A percentile compares a stretch with the other conserved stretches of the same genome.
phyloP scores from a whole-genome alignment of 2,113 vertebrate species.

The Anolis sagrei region DNA sequence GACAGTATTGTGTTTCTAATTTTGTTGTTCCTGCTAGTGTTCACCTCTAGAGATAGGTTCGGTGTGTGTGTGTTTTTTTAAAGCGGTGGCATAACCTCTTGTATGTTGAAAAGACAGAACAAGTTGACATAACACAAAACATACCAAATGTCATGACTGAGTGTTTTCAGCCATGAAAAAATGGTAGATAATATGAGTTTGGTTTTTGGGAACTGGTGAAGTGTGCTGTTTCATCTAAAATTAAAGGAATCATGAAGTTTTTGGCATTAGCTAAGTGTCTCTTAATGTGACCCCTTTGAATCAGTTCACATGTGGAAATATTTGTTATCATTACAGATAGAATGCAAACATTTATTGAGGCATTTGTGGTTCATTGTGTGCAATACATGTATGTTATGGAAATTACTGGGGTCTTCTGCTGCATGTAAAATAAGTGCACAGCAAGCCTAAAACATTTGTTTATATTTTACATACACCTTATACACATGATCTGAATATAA shows the following conservation, averaged over 20 bases:
- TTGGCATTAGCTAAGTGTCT: background rate
- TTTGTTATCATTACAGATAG: background rate
- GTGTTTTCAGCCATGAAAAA: background rate
- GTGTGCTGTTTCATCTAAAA: background rate
- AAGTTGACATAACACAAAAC: background rate
- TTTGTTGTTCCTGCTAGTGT: background rate
- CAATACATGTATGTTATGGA: background rate
- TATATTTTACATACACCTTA: no score
- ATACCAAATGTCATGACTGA: background rate
- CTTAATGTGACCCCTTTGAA: background rate
- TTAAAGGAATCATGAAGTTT: background rate
- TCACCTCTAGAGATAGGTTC: background rate
- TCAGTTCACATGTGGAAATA: background rate
- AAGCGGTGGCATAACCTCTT: background rate
- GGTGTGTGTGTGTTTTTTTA: background rate
- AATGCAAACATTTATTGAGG: background rate
- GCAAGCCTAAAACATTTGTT: background rate
- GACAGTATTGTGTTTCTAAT: slow-evolving; percentile 23
- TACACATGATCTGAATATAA: no score
- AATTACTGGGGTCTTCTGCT: background rate
- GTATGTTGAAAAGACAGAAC: background rate
- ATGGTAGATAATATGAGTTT: background rate
- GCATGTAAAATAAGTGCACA: background rate
- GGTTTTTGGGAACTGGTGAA: background rate
- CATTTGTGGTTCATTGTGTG: background rate